phyloP scores from a whole-genome alignment of 2,888 invertebrate species.

The Uropetala carovei region DNA sequence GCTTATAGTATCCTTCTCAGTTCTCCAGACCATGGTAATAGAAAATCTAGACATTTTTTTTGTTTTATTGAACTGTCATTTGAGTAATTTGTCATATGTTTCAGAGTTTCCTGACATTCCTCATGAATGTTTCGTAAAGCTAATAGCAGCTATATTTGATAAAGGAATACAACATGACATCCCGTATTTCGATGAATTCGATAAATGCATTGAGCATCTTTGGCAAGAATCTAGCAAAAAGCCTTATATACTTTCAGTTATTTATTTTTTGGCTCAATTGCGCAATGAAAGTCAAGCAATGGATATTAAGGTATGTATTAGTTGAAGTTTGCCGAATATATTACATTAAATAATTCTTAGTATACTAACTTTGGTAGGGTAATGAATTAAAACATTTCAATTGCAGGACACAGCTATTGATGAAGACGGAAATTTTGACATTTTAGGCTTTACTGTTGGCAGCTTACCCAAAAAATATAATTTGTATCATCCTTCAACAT shows the following conservation, averaged over 20 bases:
- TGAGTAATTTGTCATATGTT: not conserved
- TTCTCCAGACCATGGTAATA: not conserved
- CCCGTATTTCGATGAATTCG: not conserved
- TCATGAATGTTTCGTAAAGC: constrained; percentile 20
- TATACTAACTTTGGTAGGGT: too few species aligned
- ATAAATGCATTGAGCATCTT: constrained; percentile 32
- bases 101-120: not conserved
- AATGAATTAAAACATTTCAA: not conserved
- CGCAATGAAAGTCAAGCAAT: not conserved
- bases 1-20: constrained; percentile 6
- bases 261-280: constrained; percentile 48
- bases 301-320: too few species aligned
- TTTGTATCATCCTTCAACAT: constrained; percentile 31
- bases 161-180: not conserved
- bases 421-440: not conserved
- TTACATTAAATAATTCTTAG: too few species aligned
- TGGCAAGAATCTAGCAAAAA: constrained; percentile 17
- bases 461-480: constrained; percentile 3
- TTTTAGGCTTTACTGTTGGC: not conserved
- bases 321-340: too few species aligned
- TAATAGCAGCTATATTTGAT: not conserved
- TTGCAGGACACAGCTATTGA: not conserved
- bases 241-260: not conserved
- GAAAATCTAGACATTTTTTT: not conserved
- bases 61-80: not conserved